Conservation (phyloP, 2,888 invertebrate species). For the Drosophila barbarae region DNA sequence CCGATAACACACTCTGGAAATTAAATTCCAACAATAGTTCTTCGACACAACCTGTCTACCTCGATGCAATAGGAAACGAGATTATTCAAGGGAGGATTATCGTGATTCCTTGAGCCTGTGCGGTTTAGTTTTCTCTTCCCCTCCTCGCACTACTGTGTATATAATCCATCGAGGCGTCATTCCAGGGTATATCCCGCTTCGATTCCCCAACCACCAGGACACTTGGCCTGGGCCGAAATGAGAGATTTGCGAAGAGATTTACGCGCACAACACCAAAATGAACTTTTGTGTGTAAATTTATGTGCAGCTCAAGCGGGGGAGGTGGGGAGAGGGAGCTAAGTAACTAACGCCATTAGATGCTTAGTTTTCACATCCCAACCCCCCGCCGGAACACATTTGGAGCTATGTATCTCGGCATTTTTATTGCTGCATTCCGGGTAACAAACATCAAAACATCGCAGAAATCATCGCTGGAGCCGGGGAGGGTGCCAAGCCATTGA, state of each 20-base stretch:
- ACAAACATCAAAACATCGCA: constrained; percentile 58
- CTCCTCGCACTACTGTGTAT: background rate
- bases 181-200: constrained; percentile 23
- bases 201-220: constrained; percentile 13
- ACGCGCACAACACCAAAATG: constrained; percentile 62
- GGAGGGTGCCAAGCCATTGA: constrained; percentile 16
- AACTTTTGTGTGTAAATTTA: constrained; percentile 65
- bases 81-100: background rate
- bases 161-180: background rate
- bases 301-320: constrained; percentile 51
- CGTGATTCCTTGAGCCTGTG: background rate
- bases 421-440: constrained; percentile 64
- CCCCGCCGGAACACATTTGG: background rate
- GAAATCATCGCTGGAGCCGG: constrained; percentile 52
- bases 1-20: background rate
- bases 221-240: constrained; percentile 53
- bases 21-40: constrained; percentile 4
- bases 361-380: constrained; percentile 43
- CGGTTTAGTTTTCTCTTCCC: background rate
- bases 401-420: constrained; percentile 45
- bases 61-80: background rate
- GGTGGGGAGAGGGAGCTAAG: constrained; percentile 34
- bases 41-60: background rate
- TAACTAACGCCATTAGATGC: constrained; percentile 65
- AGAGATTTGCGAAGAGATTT: constrained; percentile 70